A percentile compares a stretch with the other conserved stretches of the same genome.
Conservation (phyloP, 2,888 invertebrate genomes). For the Leptopilina drosophilae region DNA sequence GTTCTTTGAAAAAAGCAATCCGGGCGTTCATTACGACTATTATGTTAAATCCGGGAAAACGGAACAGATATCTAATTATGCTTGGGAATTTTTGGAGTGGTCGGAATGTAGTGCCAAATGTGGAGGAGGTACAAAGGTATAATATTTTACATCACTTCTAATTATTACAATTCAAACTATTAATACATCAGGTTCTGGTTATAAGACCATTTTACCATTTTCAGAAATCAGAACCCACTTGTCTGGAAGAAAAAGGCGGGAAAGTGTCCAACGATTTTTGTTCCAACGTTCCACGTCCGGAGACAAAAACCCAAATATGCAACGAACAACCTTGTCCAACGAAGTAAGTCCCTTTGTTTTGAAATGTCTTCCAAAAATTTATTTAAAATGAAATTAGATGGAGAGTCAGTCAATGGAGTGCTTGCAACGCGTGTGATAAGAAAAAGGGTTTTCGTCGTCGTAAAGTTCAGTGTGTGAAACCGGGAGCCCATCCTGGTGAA, state of each 20-base stretch:
- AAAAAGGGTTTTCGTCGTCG: constrained; percentile 76
- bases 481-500: constrained; percentile 75
- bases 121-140: constrained; percentile 84
- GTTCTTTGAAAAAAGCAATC: constrained; percentile 79
- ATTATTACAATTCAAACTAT: too few species aligned
- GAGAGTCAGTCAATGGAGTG: constrained; percentile 83
- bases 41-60: constrained; percentile 81
- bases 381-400: constrained; percentile 76
- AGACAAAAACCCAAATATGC: constrained; percentile 75
- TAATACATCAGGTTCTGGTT: too few species aligned
- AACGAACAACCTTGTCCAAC: constrained; percentile 77
- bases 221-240: constrained; percentile 77
- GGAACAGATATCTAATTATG: constrained; percentile 80
- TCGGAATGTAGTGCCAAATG: constrained; percentile 86
- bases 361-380: too few species aligned
- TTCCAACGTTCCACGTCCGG: constrained; percentile 73
- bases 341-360: constrained; percentile 69
- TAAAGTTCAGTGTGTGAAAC: constrained; percentile 78
- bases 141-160: too few species aligned
- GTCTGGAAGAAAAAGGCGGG: constrained; percentile 81
- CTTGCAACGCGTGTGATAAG: constrained; percentile 80
- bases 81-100: constrained; percentile 90
- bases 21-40: constrained; percentile 89
- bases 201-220: too few species aligned
- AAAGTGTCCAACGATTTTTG: constrained; percentile 79